Evolutionary conservation across 2,888 invertebrate species (phyloP), one percentile per base, ranked within the genome.

Genomic region (Branchellion lobata): DNA sequence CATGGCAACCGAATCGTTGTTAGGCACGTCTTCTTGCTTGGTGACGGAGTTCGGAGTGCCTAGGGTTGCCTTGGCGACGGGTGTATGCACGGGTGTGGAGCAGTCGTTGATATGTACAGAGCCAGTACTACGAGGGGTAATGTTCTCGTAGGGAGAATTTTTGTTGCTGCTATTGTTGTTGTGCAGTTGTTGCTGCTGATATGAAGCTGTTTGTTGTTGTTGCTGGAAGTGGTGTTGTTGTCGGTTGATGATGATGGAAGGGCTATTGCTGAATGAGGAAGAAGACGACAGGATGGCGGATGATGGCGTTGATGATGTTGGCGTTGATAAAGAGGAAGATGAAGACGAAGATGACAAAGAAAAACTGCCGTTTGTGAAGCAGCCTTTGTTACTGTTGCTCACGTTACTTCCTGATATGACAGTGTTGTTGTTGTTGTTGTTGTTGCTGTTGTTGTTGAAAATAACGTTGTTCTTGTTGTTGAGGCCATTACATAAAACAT

Each of bases 1-100:
- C 74, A 29, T 47, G 11, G 68, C 33, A 0, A 79, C 68, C 21
- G 33, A 51, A 36, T 71, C 36, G 73, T 40, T 40, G 72, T 80
- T 69, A 5, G 80, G 33, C 14, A 57, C 75, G 51, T 80, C 74
- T n/a, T 80, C 77, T 47, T 80, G 80, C 33, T 77, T 80, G 36
- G 36, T 36, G 31, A 53, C 69, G 21, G 69, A 31, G 24, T 75
- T 75, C 27, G 75, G 74, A 0, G 74, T 74, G 47, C 74, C 47
- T 1, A 74, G 75, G 14, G 51, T 24, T 57, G 61, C 53, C 75
- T 75, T 75, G 53, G 11, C 24, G 31, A 47, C 51, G 27, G 75
- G 75, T 5, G 75, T 53, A 29, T 53, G 75, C 21, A 53, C 68
- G 0, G 80, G 68, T 24, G 51, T 51, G 27, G 18, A 33, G 36